A percentile compares a stretch with the other conserved stretches of the same genome.
phyloP scores from a whole-genome alignment of 1,140 invertebrate species.

The Drosophila ohnishii region DNA sequence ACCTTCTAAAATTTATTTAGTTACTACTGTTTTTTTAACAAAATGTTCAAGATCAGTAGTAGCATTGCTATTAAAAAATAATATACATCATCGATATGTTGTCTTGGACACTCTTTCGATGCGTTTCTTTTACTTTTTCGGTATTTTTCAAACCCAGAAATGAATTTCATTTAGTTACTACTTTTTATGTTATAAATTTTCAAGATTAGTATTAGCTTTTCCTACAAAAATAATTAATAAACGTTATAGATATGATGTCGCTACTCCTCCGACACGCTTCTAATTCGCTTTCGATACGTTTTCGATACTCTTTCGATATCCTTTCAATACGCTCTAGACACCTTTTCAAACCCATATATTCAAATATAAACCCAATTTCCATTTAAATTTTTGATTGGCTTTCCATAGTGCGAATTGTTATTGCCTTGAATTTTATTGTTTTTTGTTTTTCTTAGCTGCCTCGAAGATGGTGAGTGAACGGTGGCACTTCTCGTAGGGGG shows the following conservation, averaged over 20 bases:
- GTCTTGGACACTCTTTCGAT: neutral
- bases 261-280: too few relatives aligned
- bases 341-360: neutral
- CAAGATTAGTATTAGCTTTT: too few relatives aligned
- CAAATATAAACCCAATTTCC: neutral
- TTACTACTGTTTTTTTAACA: neutral
- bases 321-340: neutral
- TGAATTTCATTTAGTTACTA: too few relatives aligned
- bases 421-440: constrained; percentile 34
- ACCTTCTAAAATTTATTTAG: neutral
- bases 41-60: neutral
- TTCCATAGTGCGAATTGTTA: constrained; percentile 30
- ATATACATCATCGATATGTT: neutral
- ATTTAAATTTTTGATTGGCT: constrained; percentile 24
- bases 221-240: too few relatives aligned
- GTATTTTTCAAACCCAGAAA: too few relatives aligned
- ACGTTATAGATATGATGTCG: too few relatives aligned
- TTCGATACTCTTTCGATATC: neutral
- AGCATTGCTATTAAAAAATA: too few relatives aligned
- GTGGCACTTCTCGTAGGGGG: constrained; percentile 23
- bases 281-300: too few relatives aligned
- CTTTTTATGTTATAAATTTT: too few relatives aligned
- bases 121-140: neutral
- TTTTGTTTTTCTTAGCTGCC: constrained; percentile 15
- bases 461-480: constrained; percentile 6